Conservation (phyloP, 2,797 vertebrate species). For the Catostomus latipinnis region DNA sequence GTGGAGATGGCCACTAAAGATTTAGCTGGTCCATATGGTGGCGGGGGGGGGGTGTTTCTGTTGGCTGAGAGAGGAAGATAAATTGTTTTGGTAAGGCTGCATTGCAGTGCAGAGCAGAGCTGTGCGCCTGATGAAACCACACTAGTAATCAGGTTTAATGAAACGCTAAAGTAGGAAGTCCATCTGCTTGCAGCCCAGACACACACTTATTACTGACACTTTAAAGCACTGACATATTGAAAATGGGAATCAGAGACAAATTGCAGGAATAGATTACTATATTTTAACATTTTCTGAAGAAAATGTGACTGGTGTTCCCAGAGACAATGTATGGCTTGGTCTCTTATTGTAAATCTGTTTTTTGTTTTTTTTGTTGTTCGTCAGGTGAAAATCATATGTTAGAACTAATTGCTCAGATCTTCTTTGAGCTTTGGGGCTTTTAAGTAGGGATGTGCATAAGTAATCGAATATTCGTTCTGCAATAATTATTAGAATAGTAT, state of each 20-base stretch:
- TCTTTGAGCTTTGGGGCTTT: too few species aligned
- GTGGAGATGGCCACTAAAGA: too few species aligned
- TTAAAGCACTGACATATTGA: background rate
- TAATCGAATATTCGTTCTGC: too few species aligned
- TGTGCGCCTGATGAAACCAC: background rate
- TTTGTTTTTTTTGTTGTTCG: background rate
- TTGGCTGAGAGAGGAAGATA: background rate
- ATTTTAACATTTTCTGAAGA: background rate
- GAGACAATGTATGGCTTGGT: background rate
- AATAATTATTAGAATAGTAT: too few species aligned
- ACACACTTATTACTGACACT: background rate
- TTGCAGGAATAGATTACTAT: background rate
- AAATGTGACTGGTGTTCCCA: too few species aligned
- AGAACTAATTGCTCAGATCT: background rate
- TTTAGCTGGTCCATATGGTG: too few species aligned
- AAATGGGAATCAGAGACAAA: background rate
- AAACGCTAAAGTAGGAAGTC: background rate
- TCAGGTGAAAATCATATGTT: background rate
- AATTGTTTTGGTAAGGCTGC: constrained; percentile 4
- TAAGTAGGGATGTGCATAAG: too few species aligned
- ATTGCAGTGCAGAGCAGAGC: background rate
- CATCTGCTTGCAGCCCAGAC: background rate
- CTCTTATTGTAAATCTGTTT: background rate
- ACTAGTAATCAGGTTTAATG: constrained; percentile 14
- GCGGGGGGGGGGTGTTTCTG: too few species aligned